These are phyloP conservation scores for Rhinolophus sinicus DNA, from an alignment of 2,113 vertebrate species.

Conservation along the genomic window DNA sequence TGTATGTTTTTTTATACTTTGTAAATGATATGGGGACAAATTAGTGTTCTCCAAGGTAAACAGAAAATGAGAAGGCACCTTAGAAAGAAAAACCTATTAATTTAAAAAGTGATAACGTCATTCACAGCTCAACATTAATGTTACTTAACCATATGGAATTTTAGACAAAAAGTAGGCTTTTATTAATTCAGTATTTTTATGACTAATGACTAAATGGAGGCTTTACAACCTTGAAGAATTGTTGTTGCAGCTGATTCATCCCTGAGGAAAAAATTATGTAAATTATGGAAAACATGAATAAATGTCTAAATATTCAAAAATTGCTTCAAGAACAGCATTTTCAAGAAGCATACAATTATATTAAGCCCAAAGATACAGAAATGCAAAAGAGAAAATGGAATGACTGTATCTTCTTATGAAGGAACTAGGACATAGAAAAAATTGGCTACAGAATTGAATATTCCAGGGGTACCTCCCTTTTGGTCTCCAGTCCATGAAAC, in stretches of 20 bases:
- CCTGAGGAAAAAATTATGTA: background rate
- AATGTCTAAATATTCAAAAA: constrained; percentile 51
- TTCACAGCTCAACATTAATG: background rate
- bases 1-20: background rate
- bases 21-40: background rate
- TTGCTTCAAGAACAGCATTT: background rate
- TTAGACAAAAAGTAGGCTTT: constrained; percentile 35
- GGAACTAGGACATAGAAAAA: background rate
- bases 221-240: constrained; percentile 17
- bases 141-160: background rate
- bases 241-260: constrained; percentile 46
- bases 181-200: constrained; percentile 33
- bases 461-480: background rate
- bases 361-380: background rate
- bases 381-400: background rate
- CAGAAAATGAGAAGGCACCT: background rate
- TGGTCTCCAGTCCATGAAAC: background rate
- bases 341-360: background rate
- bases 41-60: background rate
- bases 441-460: too few species aligned
- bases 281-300: constrained; percentile 14
- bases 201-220: constrained; percentile 36
- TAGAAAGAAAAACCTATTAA: constrained; percentile 36
- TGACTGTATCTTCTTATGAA: background rate
- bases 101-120: background rate